phyloP scores from a whole-genome alignment of 2,113 vertebrate species.

The Antennarius striatus region DNA sequence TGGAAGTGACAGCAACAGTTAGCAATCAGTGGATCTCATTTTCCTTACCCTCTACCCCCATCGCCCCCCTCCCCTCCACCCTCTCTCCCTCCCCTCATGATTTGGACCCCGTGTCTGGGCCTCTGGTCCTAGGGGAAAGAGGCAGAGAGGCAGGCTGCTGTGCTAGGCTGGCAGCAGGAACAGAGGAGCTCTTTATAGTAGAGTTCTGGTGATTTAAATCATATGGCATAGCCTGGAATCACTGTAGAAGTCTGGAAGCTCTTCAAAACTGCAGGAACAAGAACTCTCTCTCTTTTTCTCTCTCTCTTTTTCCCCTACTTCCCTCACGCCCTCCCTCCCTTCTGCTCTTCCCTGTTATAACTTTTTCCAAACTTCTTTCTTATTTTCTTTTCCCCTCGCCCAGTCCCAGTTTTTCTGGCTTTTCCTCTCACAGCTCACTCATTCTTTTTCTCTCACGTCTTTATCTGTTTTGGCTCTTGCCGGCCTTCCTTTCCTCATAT shows the following conservation, averaged over 20 bases:
- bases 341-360: constrained; percentile 60
- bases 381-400: constrained; percentile 71
- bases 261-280: constrained; percentile 81
- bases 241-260: constrained; percentile 80
- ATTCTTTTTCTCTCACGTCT: constrained; percentile 55
- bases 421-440: constrained; percentile 50
- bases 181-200: constrained; percentile 87
- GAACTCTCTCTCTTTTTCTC: constrained; percentile 72
- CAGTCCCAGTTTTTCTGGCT: constrained; percentile 62
- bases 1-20: constrained; percentile 73
- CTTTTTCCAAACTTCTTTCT: constrained; percentile 77
- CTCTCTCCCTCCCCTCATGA: constrained; percentile 36
- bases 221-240: constrained; percentile 86
- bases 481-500: constrained; percentile 34
- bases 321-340: constrained; percentile 32
- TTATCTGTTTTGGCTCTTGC: constrained; percentile 48
- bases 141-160: constrained; percentile 77
- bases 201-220: constrained; percentile 89
- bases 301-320: constrained; percentile 33
- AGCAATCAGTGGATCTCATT: constrained; percentile 75
- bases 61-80: constrained; percentile 3
- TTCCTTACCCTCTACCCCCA: constrained; percentile 51
- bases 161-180: constrained; percentile 84
- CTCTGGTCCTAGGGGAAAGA: constrained; percentile 73
- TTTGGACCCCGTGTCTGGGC: constrained; percentile 76